phyloP scores from a whole-genome alignment of 2,888 invertebrate genomes.

The Alentia gelatinosa region DNA sequence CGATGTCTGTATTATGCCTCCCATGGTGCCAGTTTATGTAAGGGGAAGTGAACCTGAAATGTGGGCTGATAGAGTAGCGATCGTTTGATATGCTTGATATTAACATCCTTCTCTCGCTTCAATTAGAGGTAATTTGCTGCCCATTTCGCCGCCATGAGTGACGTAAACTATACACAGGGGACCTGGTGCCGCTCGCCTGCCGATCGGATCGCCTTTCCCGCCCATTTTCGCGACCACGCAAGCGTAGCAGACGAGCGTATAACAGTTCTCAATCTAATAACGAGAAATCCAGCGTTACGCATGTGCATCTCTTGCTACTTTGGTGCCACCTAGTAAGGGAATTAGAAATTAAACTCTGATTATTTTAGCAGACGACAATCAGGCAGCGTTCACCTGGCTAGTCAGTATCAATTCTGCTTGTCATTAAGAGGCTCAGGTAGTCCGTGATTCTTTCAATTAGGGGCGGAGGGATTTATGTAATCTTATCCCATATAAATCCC shows the following conservation, averaged over 20 bases:
- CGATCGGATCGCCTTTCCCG: not conserved
- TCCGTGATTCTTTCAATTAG: constrained; percentile 30
- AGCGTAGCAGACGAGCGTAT: not conserved
- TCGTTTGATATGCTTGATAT: too few species aligned
- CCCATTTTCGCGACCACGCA: not conserved
- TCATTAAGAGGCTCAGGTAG: not conserved
- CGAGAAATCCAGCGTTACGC: not conserved
- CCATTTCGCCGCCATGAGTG: not conserved
- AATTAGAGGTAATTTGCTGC: not conserved
- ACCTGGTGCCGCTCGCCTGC: not conserved
- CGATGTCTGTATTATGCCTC: too few species aligned
- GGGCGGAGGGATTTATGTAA: constrained; percentile 49
- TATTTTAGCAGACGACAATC: constrained; percentile 1
- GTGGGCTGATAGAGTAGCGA: too few species aligned
- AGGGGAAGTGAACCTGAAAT: too few species aligned
- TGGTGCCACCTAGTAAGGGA: not conserved
- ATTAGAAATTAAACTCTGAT: not conserved
- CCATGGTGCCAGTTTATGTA: too few species aligned
- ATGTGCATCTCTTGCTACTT: too few species aligned
- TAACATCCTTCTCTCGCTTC: not conserved
- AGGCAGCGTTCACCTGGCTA: not conserved
- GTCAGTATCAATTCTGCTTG: not conserved
- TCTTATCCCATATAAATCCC: constrained; percentile 51
- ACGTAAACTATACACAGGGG: constrained; percentile 24
- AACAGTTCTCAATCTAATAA: not conserved